A percentile compares a stretch with the other conserved stretches of the same genome.
Conservation (phyloP, 2,888 invertebrate species). For the Limnephilus rhombicus region DNA sequence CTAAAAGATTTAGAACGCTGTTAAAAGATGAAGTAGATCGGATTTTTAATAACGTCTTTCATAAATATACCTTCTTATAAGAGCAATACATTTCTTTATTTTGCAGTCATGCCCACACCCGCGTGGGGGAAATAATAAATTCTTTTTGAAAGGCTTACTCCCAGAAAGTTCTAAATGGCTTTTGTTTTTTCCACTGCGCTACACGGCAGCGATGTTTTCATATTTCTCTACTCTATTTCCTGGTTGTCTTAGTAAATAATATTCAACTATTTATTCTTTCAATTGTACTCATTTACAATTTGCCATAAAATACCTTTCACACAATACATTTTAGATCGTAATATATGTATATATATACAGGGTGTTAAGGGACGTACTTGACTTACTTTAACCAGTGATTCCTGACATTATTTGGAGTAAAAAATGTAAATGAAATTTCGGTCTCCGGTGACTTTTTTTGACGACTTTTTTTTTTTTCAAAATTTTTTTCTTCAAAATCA, state of each 20-base stretch:
- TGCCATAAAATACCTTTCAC: not conserved
- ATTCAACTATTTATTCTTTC: not conserved
- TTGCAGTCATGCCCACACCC: slow-evolving; percentile 3
- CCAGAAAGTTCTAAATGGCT: not conserved
- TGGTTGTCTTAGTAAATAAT: not conserved
- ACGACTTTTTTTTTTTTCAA: too few species aligned
- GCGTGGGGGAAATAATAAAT: slow-evolving; percentile 27
- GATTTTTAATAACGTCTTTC: slow-evolving; percentile 44
- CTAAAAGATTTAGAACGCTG: slow-evolving; percentile 38
- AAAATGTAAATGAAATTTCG: too few species aligned
- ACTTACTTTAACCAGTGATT: too few species aligned
- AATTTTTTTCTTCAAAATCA: too few species aligned
- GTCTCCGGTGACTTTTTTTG: too few species aligned
- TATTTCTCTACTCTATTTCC: not conserved
- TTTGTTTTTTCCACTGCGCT: slow-evolving; percentile 30
- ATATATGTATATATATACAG: too few species aligned
- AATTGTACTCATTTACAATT: not conserved
- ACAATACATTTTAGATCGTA: not conserved
- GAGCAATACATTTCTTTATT: slow-evolving; percentile 41
- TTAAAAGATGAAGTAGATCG: slow-evolving; percentile 33
- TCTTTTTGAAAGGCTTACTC: slow-evolving; percentile 33
- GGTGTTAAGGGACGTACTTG: too few species aligned
- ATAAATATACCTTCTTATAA: slow-evolving; percentile 40
- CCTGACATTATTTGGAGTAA: too few species aligned
- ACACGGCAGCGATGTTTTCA: not conserved